Conservation (phyloP, 2,888 invertebrate genomes). For the Slavum lentiscoides region DNA sequence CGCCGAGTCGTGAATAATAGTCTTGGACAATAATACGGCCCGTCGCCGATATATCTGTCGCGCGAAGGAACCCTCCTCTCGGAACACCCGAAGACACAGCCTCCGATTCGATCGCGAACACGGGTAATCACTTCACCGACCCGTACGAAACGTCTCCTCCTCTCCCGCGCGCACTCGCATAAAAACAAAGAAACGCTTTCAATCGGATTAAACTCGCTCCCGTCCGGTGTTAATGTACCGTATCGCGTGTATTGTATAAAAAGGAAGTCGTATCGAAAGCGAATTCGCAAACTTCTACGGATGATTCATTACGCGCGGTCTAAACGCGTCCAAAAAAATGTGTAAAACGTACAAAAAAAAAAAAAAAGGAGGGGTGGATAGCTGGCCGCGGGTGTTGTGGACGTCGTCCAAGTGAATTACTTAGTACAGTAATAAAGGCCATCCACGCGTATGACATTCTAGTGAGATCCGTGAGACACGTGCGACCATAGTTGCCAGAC, state of each 20-base stretch:
- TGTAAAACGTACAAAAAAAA: no score
- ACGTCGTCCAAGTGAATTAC: no score
- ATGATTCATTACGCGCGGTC: no score
- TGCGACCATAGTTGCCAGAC: no score
- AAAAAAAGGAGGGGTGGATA: no score
- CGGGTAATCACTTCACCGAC: constrained; percentile 49
- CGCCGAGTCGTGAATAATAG: background rate
- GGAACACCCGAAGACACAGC: constrained; percentile 16
- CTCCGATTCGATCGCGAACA: constrained; percentile 47
- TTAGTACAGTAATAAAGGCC: no score
- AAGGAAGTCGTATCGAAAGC: no score
- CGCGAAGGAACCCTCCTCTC: constrained; percentile 16
- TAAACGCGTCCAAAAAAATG: no score
- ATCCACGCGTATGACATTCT: no score
- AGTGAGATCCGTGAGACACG: no score
- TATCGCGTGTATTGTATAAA: background rate
- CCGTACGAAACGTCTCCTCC: background rate
- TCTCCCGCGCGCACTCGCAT: background rate
- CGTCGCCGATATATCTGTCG: constrained; percentile 23
- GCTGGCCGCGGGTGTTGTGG: no score
- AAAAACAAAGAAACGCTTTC: constrained; percentile 53
- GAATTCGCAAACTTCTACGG: no score
- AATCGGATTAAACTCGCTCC: constrained; percentile 44
- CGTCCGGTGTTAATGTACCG: constrained; percentile 25
- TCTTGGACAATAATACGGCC: background rate